phyloP scores from a whole-genome alignment of 2,113 vertebrate species.

The Oenanthe melanoleuca region DNA sequence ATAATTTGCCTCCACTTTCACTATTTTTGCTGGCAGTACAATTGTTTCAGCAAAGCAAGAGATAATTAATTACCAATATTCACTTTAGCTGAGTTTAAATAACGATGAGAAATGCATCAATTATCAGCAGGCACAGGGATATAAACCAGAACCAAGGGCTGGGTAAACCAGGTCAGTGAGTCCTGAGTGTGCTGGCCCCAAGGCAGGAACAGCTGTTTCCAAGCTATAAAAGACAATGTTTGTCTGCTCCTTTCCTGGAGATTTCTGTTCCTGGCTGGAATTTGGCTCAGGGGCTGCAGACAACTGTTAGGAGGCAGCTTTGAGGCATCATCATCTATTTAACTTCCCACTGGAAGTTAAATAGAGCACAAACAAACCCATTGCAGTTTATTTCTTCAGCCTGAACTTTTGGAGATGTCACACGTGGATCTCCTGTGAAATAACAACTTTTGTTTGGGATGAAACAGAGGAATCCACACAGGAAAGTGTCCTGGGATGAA shows the following conservation, averaged over 20 bases:
- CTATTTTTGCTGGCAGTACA: neutral
- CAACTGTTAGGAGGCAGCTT: neutral
- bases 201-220: constrained; percentile 16
- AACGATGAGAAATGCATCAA: neutral
- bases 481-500: neutral
- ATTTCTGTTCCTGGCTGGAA: neutral
- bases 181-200: neutral
- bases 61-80: constrained; percentile 4
- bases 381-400: neutral
- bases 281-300: neutral
- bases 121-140: neutral
- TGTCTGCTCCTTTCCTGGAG: neutral
- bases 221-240: neutral
- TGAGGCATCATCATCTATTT: neutral
- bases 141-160: neutral
- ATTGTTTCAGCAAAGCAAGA: neutral
- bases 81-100: neutral
- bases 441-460: neutral
- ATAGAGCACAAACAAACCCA: neutral
- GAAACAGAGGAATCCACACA: neutral
- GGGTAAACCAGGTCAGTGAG: constrained; percentile 14
- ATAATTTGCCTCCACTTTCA: neutral
- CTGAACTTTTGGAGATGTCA: neutral
- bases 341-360: neutral
- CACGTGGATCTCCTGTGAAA: neutral